Base-by-base conservation (phyloP, 1,140 invertebrate genomes). In the Pseudachorutes palmiensis region DNA sequence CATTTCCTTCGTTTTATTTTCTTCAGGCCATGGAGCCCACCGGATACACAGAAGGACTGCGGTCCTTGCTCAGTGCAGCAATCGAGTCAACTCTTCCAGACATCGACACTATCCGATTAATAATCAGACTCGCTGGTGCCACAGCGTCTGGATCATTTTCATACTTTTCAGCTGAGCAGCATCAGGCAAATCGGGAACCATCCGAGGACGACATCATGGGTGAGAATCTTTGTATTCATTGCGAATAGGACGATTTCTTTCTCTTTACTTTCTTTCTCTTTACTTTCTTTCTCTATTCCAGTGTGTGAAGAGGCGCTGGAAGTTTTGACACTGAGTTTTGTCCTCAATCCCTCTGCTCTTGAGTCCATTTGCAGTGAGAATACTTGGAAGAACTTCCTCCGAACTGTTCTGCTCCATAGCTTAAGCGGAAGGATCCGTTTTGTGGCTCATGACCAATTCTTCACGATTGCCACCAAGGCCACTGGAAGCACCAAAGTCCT, bases 251-350 rank as follows among this genome's bases (percentile, higher is more conserved):
- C n/a, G 5, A 22, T 12, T 58, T 58, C 14, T 58, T 29, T 24
- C 12, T 24, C n/a, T 58, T 22, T 24, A 12, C 9, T 29, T 29
- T 24, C 9, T 9, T 57, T 68, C 3, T 41, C 57, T 45, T 61
- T 51, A 28, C 30, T 36, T 24, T 29, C n/a, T 74, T 68, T 72
- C 70, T 67, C 45, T 76, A 71, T 80, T 75, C 70, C 81, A 76
- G 87, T 97, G 71, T 94, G 92, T 75, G 89, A 91, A 74, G 94
- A 97, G 80, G 91, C 92, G 28, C 80, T 97, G 73, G 94, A 97
- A 81, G 87, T 94, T 30, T 80, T 98, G 55, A 92, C 91, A n/a
- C 84, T 94, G 63, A 88, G 88, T 71, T 83, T 96, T 75, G 87
- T 92, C 30, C 79, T 97, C 9, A 92, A 91, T 79, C 90, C 91